A percentile compares a stretch with the other conserved stretches of the same genome.
These are phyloP conservation scores for Hydropotes inermis DNA, from an alignment of 2,113 vertebrate species.

Conservation along the genomic window DNA sequence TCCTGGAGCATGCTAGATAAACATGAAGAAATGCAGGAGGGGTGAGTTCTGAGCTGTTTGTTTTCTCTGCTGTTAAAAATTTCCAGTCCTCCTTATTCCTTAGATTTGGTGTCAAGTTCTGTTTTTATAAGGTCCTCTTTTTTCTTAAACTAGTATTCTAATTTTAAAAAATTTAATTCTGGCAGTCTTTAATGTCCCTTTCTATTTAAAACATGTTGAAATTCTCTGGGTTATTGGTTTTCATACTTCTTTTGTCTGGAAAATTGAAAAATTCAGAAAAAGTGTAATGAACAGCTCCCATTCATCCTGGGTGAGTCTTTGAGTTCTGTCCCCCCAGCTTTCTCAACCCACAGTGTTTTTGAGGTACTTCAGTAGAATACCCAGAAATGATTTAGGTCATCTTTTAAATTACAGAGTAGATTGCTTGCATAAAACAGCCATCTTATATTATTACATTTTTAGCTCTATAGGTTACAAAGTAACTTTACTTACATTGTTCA, in stretches of 20 bases:
- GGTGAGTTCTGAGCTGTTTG: background rate
- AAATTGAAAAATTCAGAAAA: slow-evolving; percentile 43
- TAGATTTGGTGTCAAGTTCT: slow-evolving; percentile 16
- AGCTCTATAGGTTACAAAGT: background rate
- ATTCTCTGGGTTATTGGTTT: slow-evolving; percentile 29
- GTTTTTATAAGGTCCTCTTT: background rate
- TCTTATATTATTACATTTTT: background rate
- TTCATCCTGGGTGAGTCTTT: background rate
- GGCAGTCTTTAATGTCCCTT: background rate
- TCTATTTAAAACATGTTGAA: slow-evolving; percentile 41
- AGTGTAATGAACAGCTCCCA: background rate
- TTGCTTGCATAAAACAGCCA: background rate
- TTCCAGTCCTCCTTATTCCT: background rate
- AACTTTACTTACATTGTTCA: background rate
- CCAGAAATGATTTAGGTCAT: background rate
- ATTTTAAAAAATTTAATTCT: slow-evolving; percentile 36
- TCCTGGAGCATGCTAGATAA: background rate
- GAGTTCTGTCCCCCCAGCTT: background rate
- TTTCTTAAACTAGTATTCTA: background rate
- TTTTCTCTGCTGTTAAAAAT: slow-evolving; percentile 5
- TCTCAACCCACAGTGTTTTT: background rate
- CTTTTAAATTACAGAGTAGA: background rate
- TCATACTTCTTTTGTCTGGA: background rate
- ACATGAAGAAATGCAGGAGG: background rate
- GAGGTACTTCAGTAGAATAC: background rate